Percentiles rank a stretch among this genome's conserved stretches.
Evolutionary conservation across 2,888 invertebrate genomes (phyloP).

Genomic region (Andrena haemorrhoa): DNA sequence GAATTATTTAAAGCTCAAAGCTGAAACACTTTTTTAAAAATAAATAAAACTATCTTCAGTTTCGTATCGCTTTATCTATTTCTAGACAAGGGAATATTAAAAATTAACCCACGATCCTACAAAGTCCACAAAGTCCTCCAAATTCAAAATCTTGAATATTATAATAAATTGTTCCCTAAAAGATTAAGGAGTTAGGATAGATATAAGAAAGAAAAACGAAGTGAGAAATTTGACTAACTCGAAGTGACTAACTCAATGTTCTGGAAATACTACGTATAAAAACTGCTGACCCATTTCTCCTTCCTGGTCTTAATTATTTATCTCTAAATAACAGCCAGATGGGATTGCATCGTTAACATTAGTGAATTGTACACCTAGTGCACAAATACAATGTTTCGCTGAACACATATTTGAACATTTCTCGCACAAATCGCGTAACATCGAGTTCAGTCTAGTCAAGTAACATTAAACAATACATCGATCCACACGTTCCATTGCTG

Average conservation of each 20-base stretch:
- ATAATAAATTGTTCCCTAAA: too few species aligned
- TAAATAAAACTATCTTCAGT: background rate
- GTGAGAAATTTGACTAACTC: background rate
- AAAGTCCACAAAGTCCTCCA: too few species aligned
- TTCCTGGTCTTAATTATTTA: conserved; percentile 32
- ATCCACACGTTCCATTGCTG: too few species aligned
- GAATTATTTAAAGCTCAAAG: background rate
- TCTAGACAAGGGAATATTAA: too few species aligned
- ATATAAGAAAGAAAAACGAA: too few species aligned
- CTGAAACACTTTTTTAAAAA: too few species aligned
- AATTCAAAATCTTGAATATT: too few species aligned
- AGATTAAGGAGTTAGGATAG: too few species aligned
- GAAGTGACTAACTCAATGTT: background rate
- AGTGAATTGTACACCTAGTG: conserved; percentile 1
- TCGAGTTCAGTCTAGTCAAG: too few species aligned
- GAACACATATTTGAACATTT: conserved; percentile 13
- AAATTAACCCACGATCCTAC: too few species aligned
- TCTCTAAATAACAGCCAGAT: conserved; percentile 41
- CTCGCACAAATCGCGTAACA: background rate
- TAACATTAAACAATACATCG: too few species aligned
- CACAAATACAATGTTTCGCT: conserved; percentile 31
- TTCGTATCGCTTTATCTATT: too few species aligned
- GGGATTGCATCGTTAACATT: background rate
- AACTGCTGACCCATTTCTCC: background rate
- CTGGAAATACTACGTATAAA: background rate